Percentiles rank a stretch among this genome's conserved stretches.
These are phyloP conservation scores for Podarcis siculus DNA, from an alignment of 2,797 vertebrate species.

Conservation along the genomic window DNA sequence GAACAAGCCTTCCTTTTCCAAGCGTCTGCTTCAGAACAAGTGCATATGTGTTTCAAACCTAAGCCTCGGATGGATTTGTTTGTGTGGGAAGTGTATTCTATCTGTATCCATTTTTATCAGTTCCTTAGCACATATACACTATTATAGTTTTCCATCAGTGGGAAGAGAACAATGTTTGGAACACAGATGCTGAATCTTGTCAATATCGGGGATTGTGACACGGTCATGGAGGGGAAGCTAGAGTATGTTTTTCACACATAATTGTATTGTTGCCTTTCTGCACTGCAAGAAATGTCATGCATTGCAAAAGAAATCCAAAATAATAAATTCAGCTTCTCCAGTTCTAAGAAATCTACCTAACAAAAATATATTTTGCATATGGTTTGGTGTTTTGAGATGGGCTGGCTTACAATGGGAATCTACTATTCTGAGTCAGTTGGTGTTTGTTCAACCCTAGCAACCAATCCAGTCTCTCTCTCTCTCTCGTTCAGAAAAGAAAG, in stretches of 20 bases:
- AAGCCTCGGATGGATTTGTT: slow-evolving; percentile 26
- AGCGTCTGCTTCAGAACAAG: slow-evolving; percentile 34
- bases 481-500: neutral
- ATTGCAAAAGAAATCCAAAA: slow-evolving; percentile 17
- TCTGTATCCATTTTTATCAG: slow-evolving; percentile 28
- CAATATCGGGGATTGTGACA: slow-evolving; percentile 33
- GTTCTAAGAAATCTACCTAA: slow-evolving; percentile 18
- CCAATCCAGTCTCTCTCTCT: neutral
- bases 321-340: slow-evolving; percentile 4
- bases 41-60: slow-evolving; percentile 38
- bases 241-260: slow-evolving; percentile 40
- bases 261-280: slow-evolving; percentile 21
- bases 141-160: slow-evolving; percentile 6
- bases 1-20: slow-evolving; percentile 20
- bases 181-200: slow-evolving; percentile 52
- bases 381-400: neutral
- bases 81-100: slow-evolving; percentile 35
- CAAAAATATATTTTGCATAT: slow-evolving; percentile 4
- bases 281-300: neutral
- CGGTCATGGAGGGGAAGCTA: slow-evolving; percentile 39
- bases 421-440: neutral
- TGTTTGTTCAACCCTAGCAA: slow-evolving; percentile 19
- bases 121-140: neutral
- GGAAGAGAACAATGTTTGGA: slow-evolving; percentile 27
- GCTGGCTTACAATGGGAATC: slow-evolving; percentile 4